These are phyloP conservation scores for Myiotriccus ornatus DNA, from an alignment of 2,797 vertebrate species.

Conservation along the genomic window DNA sequence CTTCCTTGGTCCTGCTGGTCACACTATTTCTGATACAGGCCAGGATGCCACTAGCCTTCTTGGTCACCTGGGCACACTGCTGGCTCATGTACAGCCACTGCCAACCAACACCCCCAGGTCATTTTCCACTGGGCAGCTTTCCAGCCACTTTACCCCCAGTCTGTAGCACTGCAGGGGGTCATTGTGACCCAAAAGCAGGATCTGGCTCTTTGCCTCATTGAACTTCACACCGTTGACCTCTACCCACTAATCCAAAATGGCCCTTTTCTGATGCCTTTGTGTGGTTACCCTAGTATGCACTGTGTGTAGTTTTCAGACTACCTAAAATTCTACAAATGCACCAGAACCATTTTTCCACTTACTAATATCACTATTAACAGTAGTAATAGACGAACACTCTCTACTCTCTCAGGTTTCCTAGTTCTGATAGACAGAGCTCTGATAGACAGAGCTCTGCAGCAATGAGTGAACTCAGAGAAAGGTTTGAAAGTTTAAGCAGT, in stretches of 20 bases:
- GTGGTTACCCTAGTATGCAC: neutral
- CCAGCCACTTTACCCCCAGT: neutral
- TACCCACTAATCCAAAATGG: neutral
- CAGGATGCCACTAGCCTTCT: neutral
- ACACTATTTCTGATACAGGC: neutral
- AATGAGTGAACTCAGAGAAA: neutral
- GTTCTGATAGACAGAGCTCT: neutral
- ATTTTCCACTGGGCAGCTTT: neutral
- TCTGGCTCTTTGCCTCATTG: neutral
- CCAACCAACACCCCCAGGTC: fast-evolving
- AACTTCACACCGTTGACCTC: neutral
- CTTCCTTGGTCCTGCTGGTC: neutral
- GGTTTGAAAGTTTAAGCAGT: neutral
- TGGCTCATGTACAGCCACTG: neutral
- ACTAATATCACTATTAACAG: neutral
- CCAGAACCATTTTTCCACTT: neutral
- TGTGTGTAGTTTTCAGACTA: neutral
- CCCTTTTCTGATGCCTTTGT: neutral
- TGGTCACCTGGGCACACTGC: fast-evolving
- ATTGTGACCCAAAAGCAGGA: neutral
- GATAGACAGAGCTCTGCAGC: neutral
- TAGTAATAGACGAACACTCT: neutral
- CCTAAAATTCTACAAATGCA: neutral
- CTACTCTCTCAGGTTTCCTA: neutral
- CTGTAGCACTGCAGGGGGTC: neutral